Percentiles rank a stretch among this genome's conserved stretches.
phyloP scores from a whole-genome alignment of 2,113 vertebrate genomes.

The Pelvicachromis taeniatus region DNA sequence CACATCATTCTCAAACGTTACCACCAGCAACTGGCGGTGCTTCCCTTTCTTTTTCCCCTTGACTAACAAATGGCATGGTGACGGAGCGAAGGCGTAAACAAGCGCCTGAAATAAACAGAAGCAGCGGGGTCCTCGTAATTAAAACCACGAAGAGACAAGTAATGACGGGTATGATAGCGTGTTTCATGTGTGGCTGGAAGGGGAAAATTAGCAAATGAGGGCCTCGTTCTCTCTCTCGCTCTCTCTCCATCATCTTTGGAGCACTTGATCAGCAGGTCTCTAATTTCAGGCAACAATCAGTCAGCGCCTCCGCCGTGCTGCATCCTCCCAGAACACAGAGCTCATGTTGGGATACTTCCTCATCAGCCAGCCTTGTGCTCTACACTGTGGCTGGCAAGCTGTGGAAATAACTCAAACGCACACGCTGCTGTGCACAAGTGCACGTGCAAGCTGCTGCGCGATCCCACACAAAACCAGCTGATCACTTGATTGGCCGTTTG shows the following conservation, averaged over 20 bases:
- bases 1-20: not conserved
- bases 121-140: constrained; percentile 29
- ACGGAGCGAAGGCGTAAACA: not conserved
- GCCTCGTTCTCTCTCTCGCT: not conserved
- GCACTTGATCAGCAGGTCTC: constrained; percentile 17
- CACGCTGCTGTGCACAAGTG: not conserved
- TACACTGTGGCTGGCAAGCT: not conserved
- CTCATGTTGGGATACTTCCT: constrained; percentile 18
- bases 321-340: not conserved
- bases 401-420: not conserved
- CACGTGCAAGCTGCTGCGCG: not conserved
- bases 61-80: not conserved
- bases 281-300: constrained; percentile 44
- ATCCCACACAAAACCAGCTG: not conserved
- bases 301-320: not conserved
- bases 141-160: constrained; percentile 28
- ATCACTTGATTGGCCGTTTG: not conserved
- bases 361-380: constrained; percentile 1
- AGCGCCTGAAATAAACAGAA: constrained; percentile 30
- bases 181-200: constrained; percentile 10
- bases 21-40: not conserved
- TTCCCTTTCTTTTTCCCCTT: not conserved
- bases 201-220: constrained; percentile 13
- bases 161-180: not conserved
- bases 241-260: not conserved